Base-by-base conservation (phyloP, 2,888 invertebrate genomes). In the Phalangium opilio region DNA sequence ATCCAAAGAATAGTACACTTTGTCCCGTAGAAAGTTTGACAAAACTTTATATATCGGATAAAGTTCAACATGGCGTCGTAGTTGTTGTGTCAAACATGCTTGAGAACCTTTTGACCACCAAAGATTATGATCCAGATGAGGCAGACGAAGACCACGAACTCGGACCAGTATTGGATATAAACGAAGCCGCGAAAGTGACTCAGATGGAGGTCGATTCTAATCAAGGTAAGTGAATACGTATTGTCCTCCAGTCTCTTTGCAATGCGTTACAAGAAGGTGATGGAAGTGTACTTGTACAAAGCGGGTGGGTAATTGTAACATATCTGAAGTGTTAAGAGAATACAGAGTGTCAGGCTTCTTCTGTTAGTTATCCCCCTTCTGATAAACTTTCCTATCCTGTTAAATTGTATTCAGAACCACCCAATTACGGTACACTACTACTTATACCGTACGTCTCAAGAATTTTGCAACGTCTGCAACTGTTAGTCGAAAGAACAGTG, bases 341-440 rank as follows among this genome's bases (percentile, higher is more conserved):
- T n/a, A n/a, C n/a, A n/a, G n/a, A n/a, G n/a, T n/a, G n/a, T n/a
- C n/a, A n/a, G n/a, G n/a, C n/a, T n/a, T n/a, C n/a, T n/a, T n/a
- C n/a, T n/a, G n/a, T n/a, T n/a, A n/a, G n/a, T n/a, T n/a, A n/a
- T n/a, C n/a, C n/a, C n/a, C n/a, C n/a, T n/a, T n/a, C n/a, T n/a
- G n/a, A n/a, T n/a, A n/a, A n/a, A n/a, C n/a, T n/a, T n/a, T n/a
- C n/a, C n/a, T n/a, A n/a, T n/a, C n/a, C n/a, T n/a, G n/a, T n/a
- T n/a, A 17, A 33, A 41, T 41, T 19, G 14, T 19, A 17, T 33
- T 43, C 14, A 43, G 43, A 43, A 14, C 42, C n/a, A 10, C 17
- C 20, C 3, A 82, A 81, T 64, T 79, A 74, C 55, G 84, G 84
- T 0, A 80, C 81, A 49, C 71, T 73, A 51, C 75, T 89, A 47